Percentiles rank a stretch among this genome's conserved stretches.
Conservation (phyloP, 2,888 invertebrate species). For the Ichneumoninae sp. region DNA sequence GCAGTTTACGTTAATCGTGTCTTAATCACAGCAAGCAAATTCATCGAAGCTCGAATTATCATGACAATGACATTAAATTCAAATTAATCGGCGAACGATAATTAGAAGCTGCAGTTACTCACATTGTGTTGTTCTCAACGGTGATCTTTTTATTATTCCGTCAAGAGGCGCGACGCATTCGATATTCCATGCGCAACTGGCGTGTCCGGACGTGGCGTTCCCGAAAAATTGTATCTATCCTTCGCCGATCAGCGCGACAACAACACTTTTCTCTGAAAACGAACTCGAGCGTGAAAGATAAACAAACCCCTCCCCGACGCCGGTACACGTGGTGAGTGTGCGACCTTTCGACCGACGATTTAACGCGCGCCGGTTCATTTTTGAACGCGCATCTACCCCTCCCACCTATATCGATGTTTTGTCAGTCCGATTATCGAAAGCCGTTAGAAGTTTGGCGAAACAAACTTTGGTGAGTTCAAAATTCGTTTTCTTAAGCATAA, state of each 20-base stretch:
- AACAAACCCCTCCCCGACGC: slow-evolving; percentile 2
- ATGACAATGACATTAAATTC: neutral
- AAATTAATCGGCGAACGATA: neutral
- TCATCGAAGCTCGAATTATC: slow-evolving; percentile 1
- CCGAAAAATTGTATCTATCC: neutral
- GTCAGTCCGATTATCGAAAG: neutral
- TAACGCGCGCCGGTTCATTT: neutral
- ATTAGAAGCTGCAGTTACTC: neutral
- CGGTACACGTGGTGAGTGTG: slow-evolving; percentile 9
- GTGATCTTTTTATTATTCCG: slow-evolving; percentile 9
- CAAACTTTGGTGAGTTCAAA: neutral
- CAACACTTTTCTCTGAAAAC: slow-evolving; percentile 8
- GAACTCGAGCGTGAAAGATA: neutral
- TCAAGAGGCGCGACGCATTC: neutral
- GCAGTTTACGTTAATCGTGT: neutral
- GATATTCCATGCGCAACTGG: neutral
- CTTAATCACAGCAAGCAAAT: neutral
- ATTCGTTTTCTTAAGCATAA: neutral
- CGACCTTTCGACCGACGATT: slow-evolving; percentile 7
- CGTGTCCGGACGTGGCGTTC: slow-evolving; percentile 8
- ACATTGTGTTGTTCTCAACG: slow-evolving; percentile 5
- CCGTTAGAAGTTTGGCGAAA: neutral
- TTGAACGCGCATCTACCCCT: neutral
- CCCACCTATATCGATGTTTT: neutral
- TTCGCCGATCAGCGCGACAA: neutral